A percentile compares a stretch with the other conserved stretches of the same genome.
Conservation (phyloP, 64 coral and sea anemone genomes). For the Dendrophyllia cribrosa region DNA sequence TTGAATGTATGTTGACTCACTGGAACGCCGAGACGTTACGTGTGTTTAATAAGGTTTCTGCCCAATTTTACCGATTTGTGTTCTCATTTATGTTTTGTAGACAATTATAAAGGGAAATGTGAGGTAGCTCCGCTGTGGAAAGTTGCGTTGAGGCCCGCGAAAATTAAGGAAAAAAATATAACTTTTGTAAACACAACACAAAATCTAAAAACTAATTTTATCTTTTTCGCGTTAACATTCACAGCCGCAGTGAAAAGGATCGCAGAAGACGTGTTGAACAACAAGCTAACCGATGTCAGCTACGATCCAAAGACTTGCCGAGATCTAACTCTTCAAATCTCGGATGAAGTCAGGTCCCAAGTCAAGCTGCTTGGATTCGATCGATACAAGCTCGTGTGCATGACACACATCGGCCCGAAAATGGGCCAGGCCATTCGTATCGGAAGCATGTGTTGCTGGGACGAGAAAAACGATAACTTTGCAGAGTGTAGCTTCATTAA, state of each 20-base stretch:
- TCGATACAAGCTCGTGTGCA: constrained; percentile 88
- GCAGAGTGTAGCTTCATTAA: constrained; percentile 66
- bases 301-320: constrained; percentile 71
- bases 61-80: no score
- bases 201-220: neutral
- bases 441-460: constrained; percentile 77
- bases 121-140: no score
- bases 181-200: neutral
- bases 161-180: no score
- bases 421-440: constrained; percentile 43
- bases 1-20: no score
- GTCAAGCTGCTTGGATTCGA: constrained; percentile 76
- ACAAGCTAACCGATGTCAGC: constrained; percentile 8
- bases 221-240: neutral
- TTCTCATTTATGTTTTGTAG: no score
- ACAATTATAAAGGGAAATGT: no score
- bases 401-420: constrained; percentile 70
- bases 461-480: constrained; percentile 54
- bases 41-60: no score
- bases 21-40: no score
- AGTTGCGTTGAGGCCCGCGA: no score
- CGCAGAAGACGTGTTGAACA: constrained; percentile 21
- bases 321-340: constrained; percentile 59
- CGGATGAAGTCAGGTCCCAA: constrained; percentile 54
- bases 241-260: constrained; percentile 55